A percentile compares a stretch with the other conserved stretches of the same genome.
Conservation (phyloP, 2,888 invertebrate species). For the Nemotelus pantherinus region DNA sequence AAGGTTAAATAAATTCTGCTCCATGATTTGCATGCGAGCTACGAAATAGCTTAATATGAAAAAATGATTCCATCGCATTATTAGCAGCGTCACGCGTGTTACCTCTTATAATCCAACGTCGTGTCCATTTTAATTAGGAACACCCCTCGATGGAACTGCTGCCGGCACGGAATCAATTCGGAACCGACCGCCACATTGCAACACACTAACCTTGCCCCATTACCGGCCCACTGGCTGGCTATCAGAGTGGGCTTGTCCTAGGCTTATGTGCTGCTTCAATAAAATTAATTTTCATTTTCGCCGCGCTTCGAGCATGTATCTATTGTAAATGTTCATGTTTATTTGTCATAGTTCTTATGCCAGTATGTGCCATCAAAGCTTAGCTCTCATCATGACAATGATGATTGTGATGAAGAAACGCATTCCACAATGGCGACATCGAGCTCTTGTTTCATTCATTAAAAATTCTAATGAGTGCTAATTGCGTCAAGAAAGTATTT, state of each 20-base stretch:
- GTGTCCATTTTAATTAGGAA: constrained; percentile 22
- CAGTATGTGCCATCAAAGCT: too few relatives aligned
- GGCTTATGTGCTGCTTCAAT: neutral
- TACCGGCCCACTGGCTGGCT: neutral
- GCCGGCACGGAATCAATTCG: too few relatives aligned
- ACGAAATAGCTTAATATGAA: neutral
- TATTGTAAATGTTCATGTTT: too few relatives aligned
- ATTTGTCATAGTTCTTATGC: too few relatives aligned
- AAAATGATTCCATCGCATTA: neutral
- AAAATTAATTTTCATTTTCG: neutral
- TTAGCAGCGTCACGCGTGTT: neutral
- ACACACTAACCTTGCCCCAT: constrained; percentile 23
- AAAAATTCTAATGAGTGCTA: constrained; percentile 5
- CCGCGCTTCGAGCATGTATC: neutral
- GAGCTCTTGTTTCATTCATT: neutral
- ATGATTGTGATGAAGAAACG: neutral
- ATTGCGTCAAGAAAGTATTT: neutral
- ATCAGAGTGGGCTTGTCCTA: constrained; percentile 18
- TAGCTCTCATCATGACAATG: too few relatives aligned
- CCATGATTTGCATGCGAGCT: constrained; percentile 13
- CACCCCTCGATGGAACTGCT: too few relatives aligned
- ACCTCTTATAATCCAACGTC: neutral
- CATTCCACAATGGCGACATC: neutral
- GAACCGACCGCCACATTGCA: neutral
- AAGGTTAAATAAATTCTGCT: too few relatives aligned